phyloP scores from a whole-genome alignment of 30 jellyfish, hydroid and myxozoan genomes.

The Cassiopea andromeda region DNA sequence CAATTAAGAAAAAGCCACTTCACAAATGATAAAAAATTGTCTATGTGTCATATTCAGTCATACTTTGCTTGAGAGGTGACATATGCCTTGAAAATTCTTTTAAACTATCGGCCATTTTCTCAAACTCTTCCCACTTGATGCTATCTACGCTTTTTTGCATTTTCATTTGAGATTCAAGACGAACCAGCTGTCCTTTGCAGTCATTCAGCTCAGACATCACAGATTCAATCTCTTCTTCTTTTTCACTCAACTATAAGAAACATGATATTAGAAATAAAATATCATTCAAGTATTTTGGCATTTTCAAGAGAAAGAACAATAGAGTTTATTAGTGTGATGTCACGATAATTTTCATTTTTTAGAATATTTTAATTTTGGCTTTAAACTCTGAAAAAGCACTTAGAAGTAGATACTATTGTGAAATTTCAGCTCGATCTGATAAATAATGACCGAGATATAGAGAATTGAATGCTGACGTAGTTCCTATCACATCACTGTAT shows the following conservation, averaged over 20 bases:
- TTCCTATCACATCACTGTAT: no score
- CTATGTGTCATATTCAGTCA: conserved; percentile 49
- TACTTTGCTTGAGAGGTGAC: conserved; percentile 78
- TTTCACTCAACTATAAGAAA: conserved; percentile 52
- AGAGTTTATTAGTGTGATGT: no score
- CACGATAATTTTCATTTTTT: no score
- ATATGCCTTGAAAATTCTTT: conserved; percentile 82
- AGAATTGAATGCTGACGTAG: no score
- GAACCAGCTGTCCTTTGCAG: conserved; percentile 22
- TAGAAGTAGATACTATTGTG: no score
- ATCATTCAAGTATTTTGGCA: not conserved
- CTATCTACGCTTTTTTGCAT: conserved; percentile 72
- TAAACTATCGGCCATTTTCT: conserved; percentile 91
- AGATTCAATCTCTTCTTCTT: conserved; percentile 62
- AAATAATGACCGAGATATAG: no score
- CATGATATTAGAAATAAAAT: not conserved
- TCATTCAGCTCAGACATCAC: conserved; percentile 37
- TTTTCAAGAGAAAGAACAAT: no score
- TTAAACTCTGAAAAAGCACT: no score
- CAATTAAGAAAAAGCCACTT: not conserved
- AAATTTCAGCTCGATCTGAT: no score
- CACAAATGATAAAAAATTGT: not conserved
- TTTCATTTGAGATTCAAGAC: conserved; percentile 59
- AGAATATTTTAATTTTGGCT: no score
- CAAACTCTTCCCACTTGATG: conserved; percentile 96